A percentile compares a stretch with the other conserved stretches of the same genome.
These are phyloP conservation scores for Adoxophyes honmai DNA, from an alignment of 1,140 invertebrate genomes.

Conservation along the genomic window DNA sequence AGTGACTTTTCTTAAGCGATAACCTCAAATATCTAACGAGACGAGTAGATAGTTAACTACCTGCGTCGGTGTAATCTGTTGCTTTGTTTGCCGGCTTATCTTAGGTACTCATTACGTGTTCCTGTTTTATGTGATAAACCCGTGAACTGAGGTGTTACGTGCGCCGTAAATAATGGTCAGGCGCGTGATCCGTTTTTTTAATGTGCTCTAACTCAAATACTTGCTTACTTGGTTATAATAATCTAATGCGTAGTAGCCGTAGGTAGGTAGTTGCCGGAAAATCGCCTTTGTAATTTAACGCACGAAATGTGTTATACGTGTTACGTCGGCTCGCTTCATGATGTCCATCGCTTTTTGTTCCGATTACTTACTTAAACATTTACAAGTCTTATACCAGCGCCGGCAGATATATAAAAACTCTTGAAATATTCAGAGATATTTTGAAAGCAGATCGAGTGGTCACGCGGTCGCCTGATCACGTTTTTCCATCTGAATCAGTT, in stretches of 20 bases:
- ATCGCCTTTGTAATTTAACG: background rate
- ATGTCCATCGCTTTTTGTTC: slow-evolving; percentile 1
- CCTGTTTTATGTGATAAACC: slow-evolving; percentile 1
- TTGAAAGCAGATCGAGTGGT: too few relatives aligned
- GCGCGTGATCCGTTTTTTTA: background rate
- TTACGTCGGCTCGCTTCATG: background rate
- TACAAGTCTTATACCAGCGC: too few relatives aligned
- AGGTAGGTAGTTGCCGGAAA: background rate
- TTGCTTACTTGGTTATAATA: slow-evolving; percentile 1
- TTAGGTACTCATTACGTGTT: slow-evolving; percentile 1
- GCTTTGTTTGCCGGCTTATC: background rate
- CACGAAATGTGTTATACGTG: slow-evolving; percentile 2
- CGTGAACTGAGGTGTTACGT: background rate
- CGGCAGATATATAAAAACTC: too few relatives aligned
- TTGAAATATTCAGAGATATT: too few relatives aligned
- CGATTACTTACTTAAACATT: background rate
- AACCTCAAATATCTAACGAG: slow-evolving; percentile 2
- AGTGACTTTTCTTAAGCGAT: background rate
- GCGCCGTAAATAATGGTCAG: background rate
- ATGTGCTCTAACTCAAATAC: too few relatives aligned
- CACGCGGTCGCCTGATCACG: slow-evolving; percentile 1
- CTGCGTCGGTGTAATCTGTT: background rate
- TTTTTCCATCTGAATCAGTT: slow-evolving; percentile 9
- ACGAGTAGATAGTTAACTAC: background rate
- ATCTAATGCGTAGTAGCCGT: background rate